Base-by-base conservation (phyloP, 2,113 vertebrate genomes). In the Gambusia holbrooki region DNA sequence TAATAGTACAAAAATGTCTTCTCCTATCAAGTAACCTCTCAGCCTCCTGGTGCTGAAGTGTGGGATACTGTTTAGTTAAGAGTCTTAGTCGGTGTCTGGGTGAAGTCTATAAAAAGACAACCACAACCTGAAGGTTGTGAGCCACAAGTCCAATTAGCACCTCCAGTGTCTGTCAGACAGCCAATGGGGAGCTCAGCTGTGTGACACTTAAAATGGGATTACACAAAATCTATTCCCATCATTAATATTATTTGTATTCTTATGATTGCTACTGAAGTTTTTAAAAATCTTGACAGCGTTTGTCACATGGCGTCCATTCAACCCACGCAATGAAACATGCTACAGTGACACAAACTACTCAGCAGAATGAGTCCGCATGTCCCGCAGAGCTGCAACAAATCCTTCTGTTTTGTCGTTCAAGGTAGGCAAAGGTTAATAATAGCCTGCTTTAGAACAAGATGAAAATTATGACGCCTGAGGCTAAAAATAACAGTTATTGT, bases 71-170 rank as follows among this genome's bases (percentile, higher is more conserved):
- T 69, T 62, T 33, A 78, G 25, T 61, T 12, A 65, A 54, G 37
- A 6, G 35, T 68, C 76, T 68, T 86, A 86, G 86, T 86, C 82
- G 69, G 75, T 54, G 65, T 85, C 84, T 83, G 87, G 78, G 83
- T 74, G 45, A 17, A 0, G 69, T 83, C 83, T 83, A 86, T 79
- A 77, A 85, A 87, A 86, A 89, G 81, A 80, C 83, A 37, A 42
- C 17, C 1, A 69, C 51, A 69, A 40, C 54, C 63, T 69, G 17
- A 29, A 51, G 83, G 45, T 54, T 48, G 62, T 15, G 63, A 74
- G 45, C 17, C 17, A 19, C 45, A 48, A 48, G 62, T 67, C 61
- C 6, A 68, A 45, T 17, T 33, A 32, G 32, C 33, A 25, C 27
- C 27, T 54, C 35, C 7, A 65, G 62, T 54, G 25, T 62, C 62